Base-by-base conservation (phyloP, 2,888 invertebrate genomes). In the Acrobasis suavella region DNA sequence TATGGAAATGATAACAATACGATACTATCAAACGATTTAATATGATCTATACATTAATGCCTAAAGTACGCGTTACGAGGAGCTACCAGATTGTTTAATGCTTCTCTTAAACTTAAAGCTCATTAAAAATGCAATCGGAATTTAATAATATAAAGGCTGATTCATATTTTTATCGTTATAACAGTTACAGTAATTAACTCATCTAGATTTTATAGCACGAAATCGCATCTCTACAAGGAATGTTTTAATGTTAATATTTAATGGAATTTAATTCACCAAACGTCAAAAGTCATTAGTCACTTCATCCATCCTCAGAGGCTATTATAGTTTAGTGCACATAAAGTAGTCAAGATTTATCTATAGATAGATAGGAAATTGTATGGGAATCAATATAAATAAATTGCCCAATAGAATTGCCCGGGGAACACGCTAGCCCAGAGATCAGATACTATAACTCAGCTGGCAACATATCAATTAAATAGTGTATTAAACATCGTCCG, bases 391-490 rank as follows among this genome's bases (percentile, higher is more conserved):
- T 90, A 89, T 87, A 87, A 87, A 89, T 87, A 86, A 85, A 90
- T 88, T 85, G 82, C 75, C 82, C 84, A 85, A 86, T 87, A 86
- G 87, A 85, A 86, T 83, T 77, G 86, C 89, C 86, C 67, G 77
- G 72, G 85, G 85, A 78, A 85, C 81, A 83, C 76, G 83, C 77
- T 74, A 70, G 77, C 75, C 76, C 74, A 72, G 74, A 74, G 81
- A 88, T 86, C 87, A 85, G 82, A 83, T 83, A 81, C 84, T 75
- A 90, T 88, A 87, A 87, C 80, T 88, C 86, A 88, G 74, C 85
- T 85, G 76, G 83, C 85, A 89, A 90, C 88, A 83, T 89, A 87
- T 89, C 89, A 90, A 91, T 91, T 89, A 89, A 87, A 85, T 77
- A 74, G 77, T 80, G 80, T 83, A 85, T 86, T 87, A 84, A 86